phyloP scores from a whole-genome alignment of 2,113 vertebrate species.

The Sebastes fasciatus region DNA sequence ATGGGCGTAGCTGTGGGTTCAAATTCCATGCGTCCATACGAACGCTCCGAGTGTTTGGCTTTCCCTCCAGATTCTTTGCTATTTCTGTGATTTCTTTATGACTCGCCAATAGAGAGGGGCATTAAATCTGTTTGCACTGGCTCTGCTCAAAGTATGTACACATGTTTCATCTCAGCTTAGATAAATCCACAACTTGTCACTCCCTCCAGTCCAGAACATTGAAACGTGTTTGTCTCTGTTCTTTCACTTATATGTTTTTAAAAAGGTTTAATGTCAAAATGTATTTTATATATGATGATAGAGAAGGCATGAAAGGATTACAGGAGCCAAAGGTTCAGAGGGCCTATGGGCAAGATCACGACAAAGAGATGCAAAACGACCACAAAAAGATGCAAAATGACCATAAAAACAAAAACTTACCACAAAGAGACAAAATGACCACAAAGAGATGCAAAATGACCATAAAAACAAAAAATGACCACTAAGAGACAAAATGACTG shows the following conservation, averaged over 20 bases:
- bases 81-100: conserved; percentile 59
- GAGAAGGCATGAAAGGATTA: not conserved
- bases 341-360: not conserved
- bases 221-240: conserved; percentile 42
- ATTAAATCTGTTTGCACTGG: conserved; percentile 69
- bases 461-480: not conserved
- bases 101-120: conserved; percentile 47
- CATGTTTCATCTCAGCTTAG: conserved; percentile 61
- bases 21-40: conserved; percentile 58
- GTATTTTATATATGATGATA: conserved; percentile 44
- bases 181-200: conserved; percentile 61
- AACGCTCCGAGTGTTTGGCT: conserved; percentile 53
- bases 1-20: conserved; percentile 51
- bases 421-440: not conserved
- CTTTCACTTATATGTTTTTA: conserved; percentile 31
- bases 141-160: conserved; percentile 41
- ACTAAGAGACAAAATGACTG: not conserved
- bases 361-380: not conserved
- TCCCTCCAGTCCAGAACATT: conserved; percentile 14
- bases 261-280: conserved; percentile 35
- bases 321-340: not conserved
- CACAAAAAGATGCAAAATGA: not conserved
- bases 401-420: not conserved
- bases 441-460: not conserved
- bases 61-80: conserved; percentile 52